A percentile compares a stretch with the other conserved stretches of the same genome.
Evolutionary conservation across 1,140 invertebrate genomes (phyloP).

Genomic region (Drosophila elegans): DNA sequence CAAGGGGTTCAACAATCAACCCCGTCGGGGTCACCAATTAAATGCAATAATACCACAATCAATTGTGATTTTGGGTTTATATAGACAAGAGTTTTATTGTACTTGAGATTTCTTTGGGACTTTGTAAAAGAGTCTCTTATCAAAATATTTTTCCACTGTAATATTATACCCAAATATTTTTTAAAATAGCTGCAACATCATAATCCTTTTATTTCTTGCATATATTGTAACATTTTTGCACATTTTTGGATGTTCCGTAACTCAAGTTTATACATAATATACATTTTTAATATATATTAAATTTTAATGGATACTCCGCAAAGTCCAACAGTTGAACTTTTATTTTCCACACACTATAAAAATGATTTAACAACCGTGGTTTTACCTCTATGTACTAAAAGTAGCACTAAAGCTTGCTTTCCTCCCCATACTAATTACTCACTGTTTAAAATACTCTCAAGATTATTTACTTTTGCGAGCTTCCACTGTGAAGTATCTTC

Average conservation of each 20-base stretch:
- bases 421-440: neutral
- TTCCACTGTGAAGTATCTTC: conserved; percentile 12
- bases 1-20: conserved; percentile 12
- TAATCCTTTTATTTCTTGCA: neutral
- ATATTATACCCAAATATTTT: too few species aligned
- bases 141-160: neutral
- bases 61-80: neutral
- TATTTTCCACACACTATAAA: neutral
- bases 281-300: too few species aligned
- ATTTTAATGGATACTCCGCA: too few species aligned
- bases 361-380: neutral
- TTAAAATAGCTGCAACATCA: neutral
- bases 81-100: too few species aligned
- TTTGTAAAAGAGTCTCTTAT: neutral
- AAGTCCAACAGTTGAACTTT: neutral
- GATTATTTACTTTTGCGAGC: conserved; percentile 11
- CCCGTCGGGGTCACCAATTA: conserved; percentile 4
- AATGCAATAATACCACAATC: conserved; percentile 10
- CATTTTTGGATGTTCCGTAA: neutral
- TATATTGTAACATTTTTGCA: neutral
- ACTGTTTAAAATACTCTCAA: neutral
- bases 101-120: neutral
- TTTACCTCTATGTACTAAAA: neutral
- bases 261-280: neutral
- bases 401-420: neutral